A percentile compares a stretch with the other conserved stretches of the same genome.
Evolutionary conservation across 2,888 invertebrate genomes (phyloP).

Genomic region (Cephus runcator): DNA sequence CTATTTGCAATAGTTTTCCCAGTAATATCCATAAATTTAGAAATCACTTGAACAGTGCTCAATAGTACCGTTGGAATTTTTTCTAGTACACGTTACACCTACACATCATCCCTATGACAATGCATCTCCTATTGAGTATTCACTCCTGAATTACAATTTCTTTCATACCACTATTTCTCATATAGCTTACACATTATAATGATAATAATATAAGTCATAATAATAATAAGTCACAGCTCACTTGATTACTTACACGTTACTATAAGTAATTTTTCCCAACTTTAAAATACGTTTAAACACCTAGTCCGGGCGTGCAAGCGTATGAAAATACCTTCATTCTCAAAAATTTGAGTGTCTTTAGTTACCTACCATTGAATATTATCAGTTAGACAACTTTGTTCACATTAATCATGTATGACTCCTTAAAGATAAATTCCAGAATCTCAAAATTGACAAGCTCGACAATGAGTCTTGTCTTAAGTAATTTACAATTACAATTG

Average conservation of each 20-base stretch:
- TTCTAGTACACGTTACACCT: background rate
- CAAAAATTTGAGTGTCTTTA: background rate
- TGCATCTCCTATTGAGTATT: background rate
- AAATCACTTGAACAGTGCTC: background rate
- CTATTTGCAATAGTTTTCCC: background rate
- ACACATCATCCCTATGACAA: no score
- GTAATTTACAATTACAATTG: background rate
- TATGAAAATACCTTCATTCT: background rate
- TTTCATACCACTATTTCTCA: background rate
- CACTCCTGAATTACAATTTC: background rate
- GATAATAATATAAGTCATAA: background rate
- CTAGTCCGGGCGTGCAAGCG: background rate
- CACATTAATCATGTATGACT: background rate
- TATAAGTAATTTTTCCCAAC: background rate
- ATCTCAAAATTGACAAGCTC: background rate
- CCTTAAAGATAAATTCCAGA: background rate
- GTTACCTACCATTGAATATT: background rate
- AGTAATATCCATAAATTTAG: background rate
- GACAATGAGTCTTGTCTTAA: background rate
- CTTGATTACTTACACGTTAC: background rate
- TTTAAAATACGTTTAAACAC: background rate
- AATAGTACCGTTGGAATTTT: background rate
- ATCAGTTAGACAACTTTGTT: background rate
- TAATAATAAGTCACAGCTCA: background rate
- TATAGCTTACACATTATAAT: background rate